These are phyloP conservation scores for Drosophila demipolita DNA, from an alignment of 2,888 invertebrate species.

Conservation along the genomic window DNA sequence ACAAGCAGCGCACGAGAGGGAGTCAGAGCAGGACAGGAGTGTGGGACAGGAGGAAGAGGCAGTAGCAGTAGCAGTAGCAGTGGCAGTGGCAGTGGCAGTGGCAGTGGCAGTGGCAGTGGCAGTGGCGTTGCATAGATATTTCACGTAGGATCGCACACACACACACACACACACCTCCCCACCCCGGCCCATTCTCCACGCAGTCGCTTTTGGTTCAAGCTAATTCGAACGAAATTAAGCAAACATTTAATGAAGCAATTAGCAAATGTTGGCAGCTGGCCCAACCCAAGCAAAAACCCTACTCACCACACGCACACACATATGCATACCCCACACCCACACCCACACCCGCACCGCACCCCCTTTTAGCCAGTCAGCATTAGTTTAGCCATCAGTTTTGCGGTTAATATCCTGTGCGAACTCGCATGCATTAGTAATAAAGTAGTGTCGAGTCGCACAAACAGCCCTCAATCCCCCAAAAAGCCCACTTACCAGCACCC, in stretches of 20 bases:
- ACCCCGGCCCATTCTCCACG: not conserved
- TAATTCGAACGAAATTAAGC: constrained; percentile 79
- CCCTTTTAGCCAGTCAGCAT: constrained; percentile 7
- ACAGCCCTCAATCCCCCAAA: not conserved
- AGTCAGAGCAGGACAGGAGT: not conserved
- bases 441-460: constrained; percentile 26
- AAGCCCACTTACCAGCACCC: not conserved
- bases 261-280: constrained; percentile 68
- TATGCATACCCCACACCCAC: not conserved
- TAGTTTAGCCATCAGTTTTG: constrained; percentile 50
- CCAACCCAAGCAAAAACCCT: constrained; percentile 10
- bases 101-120: not conserved
- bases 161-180: not conserved
- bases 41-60: not conserved
- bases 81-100: not conserved
- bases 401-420: constrained; percentile 67
- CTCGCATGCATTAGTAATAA: constrained; percentile 63
- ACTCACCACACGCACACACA: not conserved
- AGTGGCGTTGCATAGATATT: not conserved
- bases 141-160: constrained; percentile 18
- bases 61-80: too few relatives aligned
- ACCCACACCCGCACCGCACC: not conserved
- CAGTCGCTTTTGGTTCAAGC: constrained; percentile 50
- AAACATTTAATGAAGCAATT: constrained; percentile 81
- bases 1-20: constrained; percentile 10